A percentile compares a stretch with the other conserved stretches of the same genome.
These are phyloP conservation scores for Temnothorax longispinosus DNA, from an alignment of 1,140 invertebrate genomes.

Conservation along the genomic window DNA sequence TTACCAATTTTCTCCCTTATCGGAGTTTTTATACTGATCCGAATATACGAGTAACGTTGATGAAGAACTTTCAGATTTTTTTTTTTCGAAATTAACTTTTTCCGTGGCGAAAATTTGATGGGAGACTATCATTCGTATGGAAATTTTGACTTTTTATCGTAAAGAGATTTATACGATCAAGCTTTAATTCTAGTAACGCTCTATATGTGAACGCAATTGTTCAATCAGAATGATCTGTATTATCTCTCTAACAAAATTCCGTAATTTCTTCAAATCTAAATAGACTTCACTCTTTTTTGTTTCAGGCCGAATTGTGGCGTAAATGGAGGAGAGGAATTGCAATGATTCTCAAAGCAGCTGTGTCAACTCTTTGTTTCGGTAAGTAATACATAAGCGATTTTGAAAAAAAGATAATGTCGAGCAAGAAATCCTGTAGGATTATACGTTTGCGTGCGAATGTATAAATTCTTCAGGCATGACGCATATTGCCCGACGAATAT, in stretches of 20 bases:
- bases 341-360: not conserved
- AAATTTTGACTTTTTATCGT: not conserved
- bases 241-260: not conserved
- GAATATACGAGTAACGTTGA: not conserved
- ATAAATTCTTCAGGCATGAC: not conserved
- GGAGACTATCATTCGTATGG: not conserved
- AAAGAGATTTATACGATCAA: not conserved
- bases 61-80: not conserved
- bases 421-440: not conserved
- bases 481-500: not conserved
- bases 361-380: not conserved
- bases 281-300: not conserved
- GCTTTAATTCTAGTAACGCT: not conserved
- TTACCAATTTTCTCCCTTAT: not conserved
- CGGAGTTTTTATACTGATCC: not conserved
- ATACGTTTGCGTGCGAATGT: not conserved
- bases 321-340: not conserved
- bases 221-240: not conserved
- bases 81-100: not conserved
- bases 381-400: conserved; percentile 13
- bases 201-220: not conserved
- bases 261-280: not conserved
- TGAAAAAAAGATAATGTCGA: not conserved
- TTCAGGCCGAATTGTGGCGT: not conserved
- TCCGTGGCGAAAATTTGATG: not conserved